A percentile compares a stretch with the other conserved stretches of the same genome.
These are phyloP conservation scores for Ephialtes manifestator DNA, from an alignment of 2,888 invertebrate species.

Conservation along the genomic window DNA sequence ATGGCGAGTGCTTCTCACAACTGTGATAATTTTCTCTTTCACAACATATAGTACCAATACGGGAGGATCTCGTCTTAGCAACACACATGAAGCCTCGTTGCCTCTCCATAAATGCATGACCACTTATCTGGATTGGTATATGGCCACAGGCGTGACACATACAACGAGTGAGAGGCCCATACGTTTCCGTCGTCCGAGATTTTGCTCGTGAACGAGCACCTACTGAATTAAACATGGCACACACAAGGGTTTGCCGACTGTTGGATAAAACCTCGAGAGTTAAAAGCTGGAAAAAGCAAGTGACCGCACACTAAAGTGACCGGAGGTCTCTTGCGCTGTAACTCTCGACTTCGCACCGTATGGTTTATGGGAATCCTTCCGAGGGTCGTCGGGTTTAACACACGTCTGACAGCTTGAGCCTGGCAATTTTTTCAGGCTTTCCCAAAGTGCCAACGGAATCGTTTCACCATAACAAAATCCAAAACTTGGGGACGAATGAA, in stretches of 20 bases:
- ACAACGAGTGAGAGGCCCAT: conserved; percentile 73
- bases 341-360: conserved; percentile 4
- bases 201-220: conserved; percentile 75
- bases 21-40: conserved; percentile 43
- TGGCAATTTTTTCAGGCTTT: conserved; percentile 38
- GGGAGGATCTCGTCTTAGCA: conserved; percentile 26
- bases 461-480: not conserved
- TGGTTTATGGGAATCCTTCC: conserved; percentile 12
- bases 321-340: conserved; percentile 19
- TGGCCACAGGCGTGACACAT: conserved; percentile 77
- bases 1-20: not conserved
- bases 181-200: conserved; percentile 74
- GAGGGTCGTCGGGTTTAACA: not conserved
- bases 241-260: conserved; percentile 27
- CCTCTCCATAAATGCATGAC: conserved; percentile 85
- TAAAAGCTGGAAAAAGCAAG: conserved; percentile 81
- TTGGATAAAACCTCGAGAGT: conserved; percentile 73
- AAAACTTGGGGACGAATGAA: not conserved
- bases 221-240: conserved; percentile 84
- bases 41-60: not conserved
- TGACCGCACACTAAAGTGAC: conserved; percentile 65
- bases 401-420: conserved; percentile 18
- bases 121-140: conserved; percentile 85
- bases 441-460: conserved; percentile 13
- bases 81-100: conserved; percentile 33